Evolutionary conservation across 2,113 vertebrate species (phyloP), one percentile per base, ranked within the genome.

Genomic region (Todiramphus saurophagus): DNA sequence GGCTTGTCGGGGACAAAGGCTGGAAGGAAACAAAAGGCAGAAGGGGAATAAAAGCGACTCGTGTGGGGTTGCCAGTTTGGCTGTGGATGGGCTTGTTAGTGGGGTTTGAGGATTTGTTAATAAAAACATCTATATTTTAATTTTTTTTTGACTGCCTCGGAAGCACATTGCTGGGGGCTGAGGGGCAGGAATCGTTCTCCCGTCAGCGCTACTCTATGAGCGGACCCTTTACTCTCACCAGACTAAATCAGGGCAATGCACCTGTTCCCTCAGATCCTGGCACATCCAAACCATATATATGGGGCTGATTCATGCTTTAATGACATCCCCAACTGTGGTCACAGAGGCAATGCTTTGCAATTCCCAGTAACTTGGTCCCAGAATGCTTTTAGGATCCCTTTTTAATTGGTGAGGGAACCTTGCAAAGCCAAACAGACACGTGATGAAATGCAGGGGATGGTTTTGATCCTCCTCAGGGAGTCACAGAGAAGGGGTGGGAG

Each of bases 191-290:
- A 10, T 33, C 9, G 13, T 58, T 56, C 62, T 60, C 8, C 17
- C 2, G 19, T 3, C 7, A 3, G 68, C 35, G 59, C 44, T 56
- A 3, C 56, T 85, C 83, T 55, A 2, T 16, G 4, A 16, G 60
- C 2, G 20, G 37, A n/a, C 33, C 30, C 30, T 76, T 41, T 0
- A 3, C 64, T 24, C 64, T 46, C 46, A 74, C 55, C 10, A 20
- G 2, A 5, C 8, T 4, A 1, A 16, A 15, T 5, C 2, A 2
- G 43, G 17, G 13, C 13, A 13, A 33, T 0, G 0, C 63, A 18
- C 16, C 2, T 1, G 6, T 24, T 53, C 15, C 39, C 28, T 41
- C 25, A 2, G 9, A 4, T 19, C 8, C 18, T 13, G 76, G 18
- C 16, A 20, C 31, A 4, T 13, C 63, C 72, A 2, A 16, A 5